These are phyloP conservation scores for Alentia gelatinosa DNA, from an alignment of 2,888 invertebrate species.

Conservation along the genomic window DNA sequence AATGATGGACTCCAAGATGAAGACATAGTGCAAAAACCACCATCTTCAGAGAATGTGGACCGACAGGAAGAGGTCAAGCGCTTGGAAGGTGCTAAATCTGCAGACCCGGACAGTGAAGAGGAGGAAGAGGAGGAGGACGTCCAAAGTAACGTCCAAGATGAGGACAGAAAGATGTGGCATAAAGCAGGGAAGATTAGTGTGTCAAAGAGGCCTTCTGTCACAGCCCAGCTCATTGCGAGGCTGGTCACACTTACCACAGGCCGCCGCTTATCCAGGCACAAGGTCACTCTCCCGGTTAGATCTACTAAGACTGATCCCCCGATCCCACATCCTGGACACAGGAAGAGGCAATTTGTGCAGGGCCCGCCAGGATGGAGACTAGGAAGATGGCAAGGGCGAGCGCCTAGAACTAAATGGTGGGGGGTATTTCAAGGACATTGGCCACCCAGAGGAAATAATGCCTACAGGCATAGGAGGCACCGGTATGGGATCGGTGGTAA, in stretches of 20 bases:
- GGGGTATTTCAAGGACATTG: too few relatives aligned
- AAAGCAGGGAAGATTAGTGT: neutral
- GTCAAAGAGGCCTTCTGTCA: neutral
- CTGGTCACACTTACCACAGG: neutral
- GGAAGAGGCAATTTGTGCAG: neutral
- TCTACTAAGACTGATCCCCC: too few relatives aligned
- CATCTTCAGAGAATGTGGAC: neutral
- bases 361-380: neutral
- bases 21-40: neutral
- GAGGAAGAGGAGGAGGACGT: neutral
- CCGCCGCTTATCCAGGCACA: neutral
- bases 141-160: neutral
- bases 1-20: neutral
- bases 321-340: too few relatives aligned
- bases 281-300: neutral
- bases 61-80: too few relatives aligned
- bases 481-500: neutral
- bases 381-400: neutral
- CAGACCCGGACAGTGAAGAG: neutral
- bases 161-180: neutral
- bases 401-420: too few relatives aligned
- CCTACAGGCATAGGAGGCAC: neutral
- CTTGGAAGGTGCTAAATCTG: neutral
- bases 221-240: neutral
- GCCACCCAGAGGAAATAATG: neutral